phyloP scores from a whole-genome alignment of 2,888 invertebrate species.

The Drosophila paranaensis region DNA sequence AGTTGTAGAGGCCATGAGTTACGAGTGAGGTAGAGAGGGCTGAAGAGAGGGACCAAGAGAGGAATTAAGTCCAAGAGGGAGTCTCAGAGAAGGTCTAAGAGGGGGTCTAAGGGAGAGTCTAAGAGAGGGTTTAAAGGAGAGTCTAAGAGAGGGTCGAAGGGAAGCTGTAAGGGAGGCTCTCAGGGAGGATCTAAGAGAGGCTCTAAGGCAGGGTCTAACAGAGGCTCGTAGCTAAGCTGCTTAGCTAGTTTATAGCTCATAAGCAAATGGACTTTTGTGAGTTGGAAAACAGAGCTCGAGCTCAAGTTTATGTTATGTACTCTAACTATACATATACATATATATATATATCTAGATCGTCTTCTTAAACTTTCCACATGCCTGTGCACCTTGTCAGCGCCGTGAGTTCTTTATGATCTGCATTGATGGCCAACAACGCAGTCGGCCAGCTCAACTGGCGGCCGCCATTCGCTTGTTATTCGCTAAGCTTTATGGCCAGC shows the following conservation, averaged over 20 bases:
- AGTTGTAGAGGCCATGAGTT: not conserved
- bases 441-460: constrained; percentile 10
- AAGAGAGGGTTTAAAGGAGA: too few relatives aligned
- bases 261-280: not conserved
- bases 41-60: too few relatives aligned
- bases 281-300: too few relatives aligned
- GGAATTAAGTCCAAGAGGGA: too few relatives aligned
- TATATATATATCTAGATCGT: not conserved
- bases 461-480: not conserved
- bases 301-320: not conserved
- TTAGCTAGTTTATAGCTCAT: not conserved
- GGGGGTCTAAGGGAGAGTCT: too few relatives aligned
- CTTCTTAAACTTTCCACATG: constrained; percentile 9
- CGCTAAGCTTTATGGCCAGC: constrained; percentile 49
- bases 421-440: constrained; percentile 29
- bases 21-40: not conserved
- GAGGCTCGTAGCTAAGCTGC: not conserved
- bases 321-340: not conserved
- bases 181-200: too few relatives aligned
- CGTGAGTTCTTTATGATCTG: constrained; percentile 47
- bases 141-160: too few relatives aligned
- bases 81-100: too few relatives aligned
- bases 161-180: too few relatives aligned
- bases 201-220: too few relatives aligned
- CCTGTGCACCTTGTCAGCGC: constrained; percentile 28